Conservation (phyloP, 2,797 vertebrate species). For the Hirundo rustica region DNA sequence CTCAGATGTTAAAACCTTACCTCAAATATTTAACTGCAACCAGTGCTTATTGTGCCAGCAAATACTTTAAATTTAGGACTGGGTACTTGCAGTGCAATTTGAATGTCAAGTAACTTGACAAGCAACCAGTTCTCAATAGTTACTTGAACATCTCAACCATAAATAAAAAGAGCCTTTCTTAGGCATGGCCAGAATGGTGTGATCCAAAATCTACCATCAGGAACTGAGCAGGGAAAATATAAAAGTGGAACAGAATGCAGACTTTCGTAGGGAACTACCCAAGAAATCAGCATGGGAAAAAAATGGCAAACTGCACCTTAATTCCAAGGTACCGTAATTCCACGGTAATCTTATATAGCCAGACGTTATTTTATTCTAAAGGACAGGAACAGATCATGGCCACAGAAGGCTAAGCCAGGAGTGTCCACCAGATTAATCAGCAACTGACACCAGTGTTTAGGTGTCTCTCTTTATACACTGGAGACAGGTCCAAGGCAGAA, state of each 20-base stretch:
- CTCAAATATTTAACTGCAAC: neutral
- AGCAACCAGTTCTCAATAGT: neutral
- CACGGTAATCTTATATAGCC: neutral
- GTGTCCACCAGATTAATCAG: neutral
- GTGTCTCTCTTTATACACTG: neutral
- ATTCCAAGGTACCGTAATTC: neutral
- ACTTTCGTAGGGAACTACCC: neutral
- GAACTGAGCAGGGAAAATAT: neutral
- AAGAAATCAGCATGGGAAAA: neutral
- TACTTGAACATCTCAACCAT: neutral
- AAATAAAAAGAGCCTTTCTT: neutral
- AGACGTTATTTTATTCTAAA: neutral
- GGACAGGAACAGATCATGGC: neutral
- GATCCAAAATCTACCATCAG: neutral
- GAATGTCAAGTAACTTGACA: neutral
- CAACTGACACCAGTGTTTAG: neutral
- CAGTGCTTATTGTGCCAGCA: constrained; percentile 14
- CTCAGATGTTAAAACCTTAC: neutral
- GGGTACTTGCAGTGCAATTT: neutral
- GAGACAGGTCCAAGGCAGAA: neutral
- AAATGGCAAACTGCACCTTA: neutral
- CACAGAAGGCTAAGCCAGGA: neutral
- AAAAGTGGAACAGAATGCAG: neutral
- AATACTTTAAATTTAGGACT: neutral
- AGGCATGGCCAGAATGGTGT: neutral